Percentiles rank a stretch among this genome's conserved stretches.
phyloP scores from a whole-genome alignment of 2,797 vertebrate genomes.

The Nyctibius grandis region DNA sequence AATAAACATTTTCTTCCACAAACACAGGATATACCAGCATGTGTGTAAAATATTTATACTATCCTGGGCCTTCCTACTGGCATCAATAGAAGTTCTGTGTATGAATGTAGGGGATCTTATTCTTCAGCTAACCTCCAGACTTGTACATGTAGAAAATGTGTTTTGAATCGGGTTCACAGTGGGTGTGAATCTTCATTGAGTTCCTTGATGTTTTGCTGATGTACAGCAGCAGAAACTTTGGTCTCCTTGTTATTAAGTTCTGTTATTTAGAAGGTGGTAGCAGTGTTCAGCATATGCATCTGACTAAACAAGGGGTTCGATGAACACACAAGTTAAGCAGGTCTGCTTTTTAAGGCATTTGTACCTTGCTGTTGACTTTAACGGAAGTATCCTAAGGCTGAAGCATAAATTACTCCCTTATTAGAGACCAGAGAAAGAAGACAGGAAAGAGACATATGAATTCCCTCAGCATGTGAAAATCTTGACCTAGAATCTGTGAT shows the following conservation, averaged over 20 bases:
- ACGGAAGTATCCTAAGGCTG: not conserved
- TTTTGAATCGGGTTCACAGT: not conserved
- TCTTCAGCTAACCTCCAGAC: not conserved
- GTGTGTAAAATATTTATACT: slow-evolving; percentile 33
- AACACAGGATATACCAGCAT: slow-evolving; percentile 4
- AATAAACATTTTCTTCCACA: slow-evolving; percentile 33
- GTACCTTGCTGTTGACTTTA: not conserved
- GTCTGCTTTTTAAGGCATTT: not conserved
- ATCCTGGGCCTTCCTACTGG: not conserved
- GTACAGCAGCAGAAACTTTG: not conserved
- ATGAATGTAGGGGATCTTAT: not conserved
- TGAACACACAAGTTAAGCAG: not conserved
- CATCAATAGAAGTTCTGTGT: not conserved
- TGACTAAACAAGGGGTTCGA: not conserved
- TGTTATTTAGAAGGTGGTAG: not conserved
- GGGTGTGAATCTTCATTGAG: not conserved
- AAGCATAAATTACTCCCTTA: not conserved
- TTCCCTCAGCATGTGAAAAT: slow-evolving; percentile 31
- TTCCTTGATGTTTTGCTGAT: not conserved
- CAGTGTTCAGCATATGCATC: not conserved
- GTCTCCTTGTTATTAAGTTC: not conserved
- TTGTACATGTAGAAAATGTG: not conserved
- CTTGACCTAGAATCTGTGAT: slow-evolving; percentile 30
- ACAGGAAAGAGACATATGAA: not conserved
- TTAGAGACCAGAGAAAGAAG: not conserved